These are phyloP conservation scores for Melanaphis sacchari DNA, from an alignment of 1,140 invertebrate genomes.

Conservation along the genomic window DNA sequence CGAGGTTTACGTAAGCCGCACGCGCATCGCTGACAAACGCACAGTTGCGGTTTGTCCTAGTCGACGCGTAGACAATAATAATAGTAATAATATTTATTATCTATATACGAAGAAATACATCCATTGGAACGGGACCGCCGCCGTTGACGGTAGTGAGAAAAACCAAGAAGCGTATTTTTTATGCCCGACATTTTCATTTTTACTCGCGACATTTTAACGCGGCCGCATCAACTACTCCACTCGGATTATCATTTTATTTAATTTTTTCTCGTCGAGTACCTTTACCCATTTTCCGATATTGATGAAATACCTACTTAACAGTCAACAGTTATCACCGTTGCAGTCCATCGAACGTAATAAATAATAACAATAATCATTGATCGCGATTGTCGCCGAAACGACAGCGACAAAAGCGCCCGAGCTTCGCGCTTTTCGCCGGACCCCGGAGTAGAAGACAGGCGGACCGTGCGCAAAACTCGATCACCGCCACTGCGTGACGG, in stretches of 20 bases:
- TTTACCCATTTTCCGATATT: not conserved
- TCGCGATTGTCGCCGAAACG: too few relatives aligned
- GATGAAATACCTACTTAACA: not conserved
- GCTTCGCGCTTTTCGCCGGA: too few relatives aligned
- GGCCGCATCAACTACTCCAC: not conserved
- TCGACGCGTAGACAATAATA: not conserved
- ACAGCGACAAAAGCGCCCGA: too few relatives aligned
- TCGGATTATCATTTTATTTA: not conserved
- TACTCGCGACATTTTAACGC: too few relatives aligned
- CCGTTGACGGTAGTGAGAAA: not conserved
- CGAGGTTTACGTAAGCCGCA: too few relatives aligned
- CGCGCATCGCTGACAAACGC: not conserved
- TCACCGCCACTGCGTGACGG: too few relatives aligned
- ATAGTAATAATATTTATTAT: not conserved
- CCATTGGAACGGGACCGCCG: not conserved
- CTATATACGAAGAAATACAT: not conserved
- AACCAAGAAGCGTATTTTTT: not conserved
- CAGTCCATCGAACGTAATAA: not conserved
- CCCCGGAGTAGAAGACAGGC: too few relatives aligned
- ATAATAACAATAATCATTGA: not conserved
- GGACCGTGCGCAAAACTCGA: too few relatives aligned
- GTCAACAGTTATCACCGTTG: too few relatives aligned
- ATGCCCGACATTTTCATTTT: too few relatives aligned
- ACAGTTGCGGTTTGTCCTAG: not conserved
- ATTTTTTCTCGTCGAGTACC: too few relatives aligned